Evolutionary conservation across 2,888 invertebrate species (phyloP), one percentile per base, ranked within the genome.

Genomic region (Pyrgus malvae): DNA sequence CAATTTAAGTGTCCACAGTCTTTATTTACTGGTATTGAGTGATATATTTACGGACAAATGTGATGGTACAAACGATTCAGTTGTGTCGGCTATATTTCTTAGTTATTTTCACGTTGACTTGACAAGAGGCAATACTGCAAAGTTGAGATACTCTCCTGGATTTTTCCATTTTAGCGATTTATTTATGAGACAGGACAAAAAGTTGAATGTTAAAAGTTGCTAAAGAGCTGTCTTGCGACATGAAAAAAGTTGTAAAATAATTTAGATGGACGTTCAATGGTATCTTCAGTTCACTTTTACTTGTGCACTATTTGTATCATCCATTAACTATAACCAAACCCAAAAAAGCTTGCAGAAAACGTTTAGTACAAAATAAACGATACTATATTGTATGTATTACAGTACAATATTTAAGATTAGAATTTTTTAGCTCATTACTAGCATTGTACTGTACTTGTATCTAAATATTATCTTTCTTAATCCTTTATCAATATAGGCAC

Each of bases 21-120:
- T 78, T 77, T 76, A 81, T 80, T 78, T 77, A 77, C 70, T 66
- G 66, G 70, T 73, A 72, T 69, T 75, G 76, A 81, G 76, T 82
- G 83, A 83, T 83, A 79, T 81, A 83, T 79, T 76, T 72, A 72
- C 74, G 70, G 74, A 78, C 74, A 78, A 81, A 80, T 76, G 78
- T 73, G 76, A 77, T 73, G 74, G 69, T 72, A 69, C 65, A 67
- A 74, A 74, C 68, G 62, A 67, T 72, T 70, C 65, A 68, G 60
- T 59, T 59, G 61, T 61, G 57, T 54, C 44, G 61, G 65, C 60
- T 64, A 66, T 66, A 71, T 69, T 68, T 68, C 57, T 64, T 55
- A 61, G 65, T 62, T 60, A 67, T 69, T 69, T 69, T 69, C 63
- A 42, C 64, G 62, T 60, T 40, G 53, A 54, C 31, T 23, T 54